Evolutionary conservation across 2,797 vertebrate species (phyloP).

Genomic region (Taenioides sp.): DNA sequence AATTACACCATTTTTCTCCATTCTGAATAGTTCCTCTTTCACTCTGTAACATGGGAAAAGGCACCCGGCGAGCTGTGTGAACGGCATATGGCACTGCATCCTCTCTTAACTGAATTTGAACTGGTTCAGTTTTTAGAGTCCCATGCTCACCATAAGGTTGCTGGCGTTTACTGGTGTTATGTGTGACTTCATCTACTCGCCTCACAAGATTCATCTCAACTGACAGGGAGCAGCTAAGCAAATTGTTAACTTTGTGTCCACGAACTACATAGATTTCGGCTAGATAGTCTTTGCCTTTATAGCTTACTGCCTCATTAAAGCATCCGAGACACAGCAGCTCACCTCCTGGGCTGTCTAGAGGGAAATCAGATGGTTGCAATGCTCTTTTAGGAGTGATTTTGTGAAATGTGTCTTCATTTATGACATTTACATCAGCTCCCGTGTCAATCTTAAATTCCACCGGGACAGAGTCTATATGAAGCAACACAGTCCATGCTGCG

Average conservation of each 20-base stretch:
- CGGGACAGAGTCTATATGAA: not conserved
- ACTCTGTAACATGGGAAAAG: slow-evolving; percentile 8
- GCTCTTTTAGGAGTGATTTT: not conserved
- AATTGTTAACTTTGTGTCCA: not conserved
- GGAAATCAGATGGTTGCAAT: not conserved
- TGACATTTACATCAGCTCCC: not conserved
- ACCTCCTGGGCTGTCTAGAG: not conserved
- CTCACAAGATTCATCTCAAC: slow-evolving; percentile 7
- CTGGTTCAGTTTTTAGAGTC: not conserved
- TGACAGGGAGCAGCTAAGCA: slow-evolving; percentile 3
- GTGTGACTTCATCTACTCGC: not conserved
- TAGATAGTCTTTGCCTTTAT: not conserved
- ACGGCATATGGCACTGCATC: not conserved
- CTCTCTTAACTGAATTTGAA: not conserved
- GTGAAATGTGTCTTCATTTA: slow-evolving; percentile 3
- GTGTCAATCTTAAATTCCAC: not conserved
- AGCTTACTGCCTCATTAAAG: not conserved
- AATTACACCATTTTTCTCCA: slow-evolving; percentile 8
- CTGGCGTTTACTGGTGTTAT: too few relatives aligned
- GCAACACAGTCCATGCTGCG: not conserved
- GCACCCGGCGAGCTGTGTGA: not conserved
- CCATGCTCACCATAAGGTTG: not conserved
- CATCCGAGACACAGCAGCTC: not conserved
- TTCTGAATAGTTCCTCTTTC: not conserved
- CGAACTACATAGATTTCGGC: not conserved